These are phyloP conservation scores for Lindbergichthys nudifrons DNA, from an alignment of 2,797 vertebrate species.

Conservation along the genomic window DNA sequence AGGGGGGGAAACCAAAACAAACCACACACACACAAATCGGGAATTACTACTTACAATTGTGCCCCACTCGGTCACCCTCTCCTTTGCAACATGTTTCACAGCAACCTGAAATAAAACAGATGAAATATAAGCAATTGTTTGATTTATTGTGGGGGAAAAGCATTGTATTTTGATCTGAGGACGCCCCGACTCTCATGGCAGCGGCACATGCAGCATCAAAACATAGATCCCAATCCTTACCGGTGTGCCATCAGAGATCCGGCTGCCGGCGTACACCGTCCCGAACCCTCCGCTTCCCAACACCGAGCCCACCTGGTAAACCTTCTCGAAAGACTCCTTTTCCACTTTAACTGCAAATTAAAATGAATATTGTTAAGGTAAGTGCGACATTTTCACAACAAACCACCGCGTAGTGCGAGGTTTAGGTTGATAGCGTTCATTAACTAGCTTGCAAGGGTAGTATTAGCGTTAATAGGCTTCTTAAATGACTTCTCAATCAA, in stretches of 20 bases:
- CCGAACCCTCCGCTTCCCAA: constrained; percentile 96
- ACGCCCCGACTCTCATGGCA: constrained; percentile 41
- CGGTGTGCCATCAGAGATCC: constrained; percentile 93
- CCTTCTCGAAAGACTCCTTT: constrained; percentile 93
- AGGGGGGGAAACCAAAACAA: constrained; percentile 66
- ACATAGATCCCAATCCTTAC: constrained; percentile 82
- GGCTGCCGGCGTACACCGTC: constrained; percentile 93
- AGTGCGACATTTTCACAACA: constrained; percentile 14
- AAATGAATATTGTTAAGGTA: not conserved
- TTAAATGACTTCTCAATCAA: not conserved
- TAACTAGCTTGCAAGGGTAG: constrained; percentile 9
- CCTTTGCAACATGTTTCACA: constrained; percentile 94
- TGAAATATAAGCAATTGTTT: not conserved
- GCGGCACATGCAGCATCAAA: constrained; percentile 66
- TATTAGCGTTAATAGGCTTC: not conserved
- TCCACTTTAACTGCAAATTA: constrained; percentile 89
- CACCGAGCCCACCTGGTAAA: constrained; percentile 94
- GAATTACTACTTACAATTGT: constrained; percentile 87
- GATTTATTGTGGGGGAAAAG: not conserved
- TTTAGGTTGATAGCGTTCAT: constrained; percentile 17
- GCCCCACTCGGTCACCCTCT: constrained; percentile 94
- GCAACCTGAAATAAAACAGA: constrained; percentile 86
- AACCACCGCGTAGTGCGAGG: constrained; percentile 5
- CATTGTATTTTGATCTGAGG: not conserved
- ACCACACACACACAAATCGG: constrained; percentile 34